Evolutionary conservation across 2,888 invertebrate species (phyloP), one percentile per base, ranked within the genome.

Genomic region (Rhamnusium bicolor): DNA sequence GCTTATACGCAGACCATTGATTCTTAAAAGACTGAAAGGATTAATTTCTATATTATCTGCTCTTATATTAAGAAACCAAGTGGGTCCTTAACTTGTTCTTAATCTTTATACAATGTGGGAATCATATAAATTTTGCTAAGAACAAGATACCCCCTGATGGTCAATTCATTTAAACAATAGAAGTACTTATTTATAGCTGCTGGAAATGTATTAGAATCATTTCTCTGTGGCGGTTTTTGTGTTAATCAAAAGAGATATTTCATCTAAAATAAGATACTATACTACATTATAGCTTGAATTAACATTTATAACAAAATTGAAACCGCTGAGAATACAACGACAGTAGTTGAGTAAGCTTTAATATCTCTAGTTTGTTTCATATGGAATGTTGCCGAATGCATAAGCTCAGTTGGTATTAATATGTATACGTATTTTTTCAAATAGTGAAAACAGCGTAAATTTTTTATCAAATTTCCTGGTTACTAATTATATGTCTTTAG

Each of bases 41-140:
- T 79, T 78, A 72, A 76, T 70, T 76, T 75, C 71, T 73, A 78
- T 72, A 61, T 72, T 62, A 73, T 72, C 51, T 54, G 24, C 14
- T 49, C 58, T 54, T 29, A 71, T 40, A 62, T 60, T 65, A 67
- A 53, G 32, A 53, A 47, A 10, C 27, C 32, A n/a, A 46, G 21
- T 29, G 51, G 49, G 47, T 63, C 49, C 18, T 16, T 53, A 24
- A 61, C 61, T 19, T 21, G 14, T 27, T n/a, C n/a, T 19, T 65
- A 49, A 65, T 18, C 49, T 53, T 21, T 53, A 49, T 53, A 53
- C n/a, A 32, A 53, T 27, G 58, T 14, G 16, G 58, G 58, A 24
- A 58, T 24, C 40, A 40, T 51, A 51, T 51, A 51, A 51, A 51
- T 51, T 51, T 51, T 19, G 51, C 51, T 51, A 19, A 51, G 51